Percentiles rank a stretch among this genome's conserved stretches.
phyloP scores from a whole-genome alignment of 2,888 invertebrate genomes.

The Athrips mouffetella region DNA sequence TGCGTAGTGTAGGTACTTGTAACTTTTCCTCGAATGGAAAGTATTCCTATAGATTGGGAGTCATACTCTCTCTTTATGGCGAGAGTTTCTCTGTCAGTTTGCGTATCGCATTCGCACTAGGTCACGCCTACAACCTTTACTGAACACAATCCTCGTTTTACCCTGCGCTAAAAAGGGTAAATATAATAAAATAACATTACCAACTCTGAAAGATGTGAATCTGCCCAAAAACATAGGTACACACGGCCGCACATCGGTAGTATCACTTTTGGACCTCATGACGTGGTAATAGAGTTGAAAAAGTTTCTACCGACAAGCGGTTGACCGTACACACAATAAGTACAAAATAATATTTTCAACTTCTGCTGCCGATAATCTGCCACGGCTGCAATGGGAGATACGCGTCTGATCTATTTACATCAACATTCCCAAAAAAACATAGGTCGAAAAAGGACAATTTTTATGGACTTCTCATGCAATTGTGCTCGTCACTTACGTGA shows the following conservation, averaged over 20 bases:
- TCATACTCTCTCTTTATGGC: conserved; percentile 12
- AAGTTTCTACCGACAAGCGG: not conserved
- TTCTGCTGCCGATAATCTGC: too few species aligned
- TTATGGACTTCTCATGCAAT: too few species aligned
- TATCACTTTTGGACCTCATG: too few species aligned
- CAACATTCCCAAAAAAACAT: too few species aligned
- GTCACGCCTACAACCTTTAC: conserved; percentile 12
- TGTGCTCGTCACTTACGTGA: too few species aligned
- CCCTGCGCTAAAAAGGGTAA: not conserved
- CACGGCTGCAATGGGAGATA: too few species aligned
- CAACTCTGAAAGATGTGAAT: too few species aligned
- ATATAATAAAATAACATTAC: too few species aligned
- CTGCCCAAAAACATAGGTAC: too few species aligned
- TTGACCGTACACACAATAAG: not conserved
- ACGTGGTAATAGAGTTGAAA: not conserved
- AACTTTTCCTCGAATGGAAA: not conserved
- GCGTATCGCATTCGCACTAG: conserved; percentile 10
- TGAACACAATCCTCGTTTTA: not conserved
- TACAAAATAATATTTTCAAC: not conserved
- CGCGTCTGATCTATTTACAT: too few species aligned
- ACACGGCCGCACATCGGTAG: too few species aligned
- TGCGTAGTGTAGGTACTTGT: not conserved
- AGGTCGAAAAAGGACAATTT: too few species aligned
- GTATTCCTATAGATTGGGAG: not conserved
- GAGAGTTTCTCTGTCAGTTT: conserved; percentile 13